Conservation (phyloP, 2,797 vertebrate species). For the Parambassis ranga region DNA sequence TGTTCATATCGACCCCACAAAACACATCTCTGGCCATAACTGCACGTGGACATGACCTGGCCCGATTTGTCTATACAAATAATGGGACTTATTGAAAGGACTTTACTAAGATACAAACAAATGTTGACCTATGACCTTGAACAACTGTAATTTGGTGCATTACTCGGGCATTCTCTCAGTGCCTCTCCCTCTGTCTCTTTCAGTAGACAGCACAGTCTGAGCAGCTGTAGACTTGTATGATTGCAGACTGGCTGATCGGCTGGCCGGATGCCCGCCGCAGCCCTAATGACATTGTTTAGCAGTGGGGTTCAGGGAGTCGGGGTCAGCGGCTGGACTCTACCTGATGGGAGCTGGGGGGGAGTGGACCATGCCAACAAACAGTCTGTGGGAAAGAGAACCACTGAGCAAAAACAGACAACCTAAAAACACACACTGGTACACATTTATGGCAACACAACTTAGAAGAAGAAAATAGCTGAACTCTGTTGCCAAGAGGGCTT, state of each 20-base stretch:
- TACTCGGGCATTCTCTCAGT: background rate
- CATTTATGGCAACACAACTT: constrained; percentile 41
- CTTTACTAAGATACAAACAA: background rate
- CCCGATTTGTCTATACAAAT: too few relatives aligned
- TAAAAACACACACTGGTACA: constrained; percentile 35
- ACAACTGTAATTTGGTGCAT: background rate
- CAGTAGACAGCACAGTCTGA: constrained; percentile 59
- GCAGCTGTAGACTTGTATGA: constrained; percentile 55
- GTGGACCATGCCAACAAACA: constrained; percentile 54
- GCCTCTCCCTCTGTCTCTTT: background rate
- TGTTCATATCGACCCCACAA: too few relatives aligned
- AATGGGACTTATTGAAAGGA: background rate
- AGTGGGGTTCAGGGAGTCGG: constrained; percentile 69
- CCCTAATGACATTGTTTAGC: constrained; percentile 78
- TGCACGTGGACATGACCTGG: too few relatives aligned
- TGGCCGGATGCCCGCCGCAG: constrained; percentile 57
- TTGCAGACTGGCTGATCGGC: constrained; percentile 57
- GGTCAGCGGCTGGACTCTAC: constrained; percentile 68
- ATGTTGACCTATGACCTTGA: too few relatives aligned
- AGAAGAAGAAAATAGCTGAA: constrained; percentile 36
- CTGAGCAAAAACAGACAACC: constrained; percentile 22
- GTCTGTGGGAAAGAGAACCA: constrained; percentile 61
- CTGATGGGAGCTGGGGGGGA: constrained; percentile 61
- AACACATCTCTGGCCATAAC: too few relatives aligned
- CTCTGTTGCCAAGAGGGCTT: constrained; percentile 29